Evolutionary conservation across 2,888 invertebrate genomes (phyloP).

Genomic region (Melinopterus prodromus): DNA sequence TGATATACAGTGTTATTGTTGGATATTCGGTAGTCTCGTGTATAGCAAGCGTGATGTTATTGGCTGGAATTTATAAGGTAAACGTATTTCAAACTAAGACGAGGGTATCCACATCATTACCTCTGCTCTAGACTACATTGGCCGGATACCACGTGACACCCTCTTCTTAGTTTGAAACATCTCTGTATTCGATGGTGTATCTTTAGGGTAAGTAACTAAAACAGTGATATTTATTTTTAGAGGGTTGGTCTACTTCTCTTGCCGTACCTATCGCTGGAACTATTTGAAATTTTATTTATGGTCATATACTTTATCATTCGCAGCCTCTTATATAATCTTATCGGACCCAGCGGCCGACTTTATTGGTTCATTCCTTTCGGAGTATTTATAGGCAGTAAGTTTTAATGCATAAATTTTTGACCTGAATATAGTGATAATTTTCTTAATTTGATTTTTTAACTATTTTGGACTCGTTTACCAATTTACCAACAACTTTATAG

Average conservation of each 20-base stretch:
- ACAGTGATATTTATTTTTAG: conserved; percentile 10
- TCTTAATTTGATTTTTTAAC: too few species aligned
- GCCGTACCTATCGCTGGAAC: conserved; percentile 20
- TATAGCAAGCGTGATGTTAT: conserved; percentile 22
- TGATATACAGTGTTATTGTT: conserved; percentile 15
- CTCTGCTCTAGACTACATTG: too few species aligned
- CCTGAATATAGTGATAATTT: too few species aligned
- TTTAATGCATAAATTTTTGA: background rate
- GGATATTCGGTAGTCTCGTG: conserved; percentile 25
- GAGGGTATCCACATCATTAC: too few species aligned
- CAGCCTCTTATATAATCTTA: background rate
- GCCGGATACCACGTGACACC: too few species aligned
- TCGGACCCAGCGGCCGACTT: background rate
- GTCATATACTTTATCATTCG: conserved; percentile 5
- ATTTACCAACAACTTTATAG: too few species aligned
- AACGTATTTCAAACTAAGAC: too few species aligned
- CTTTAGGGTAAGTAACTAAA: conserved; percentile 6
- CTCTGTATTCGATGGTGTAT: background rate
- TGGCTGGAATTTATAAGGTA: conserved; percentile 29
- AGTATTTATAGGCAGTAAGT: conserved; percentile 8
- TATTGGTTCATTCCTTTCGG: conserved; percentile 18
- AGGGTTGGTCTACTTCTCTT: conserved; percentile 13
- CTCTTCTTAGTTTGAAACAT: too few species aligned
- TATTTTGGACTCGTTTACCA: too few species aligned
- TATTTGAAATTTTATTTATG: conserved; percentile 20